Base-by-base conservation (phyloP, 64 coral and sea anemone genomes). In the Dendronephthya gigantea region DNA sequence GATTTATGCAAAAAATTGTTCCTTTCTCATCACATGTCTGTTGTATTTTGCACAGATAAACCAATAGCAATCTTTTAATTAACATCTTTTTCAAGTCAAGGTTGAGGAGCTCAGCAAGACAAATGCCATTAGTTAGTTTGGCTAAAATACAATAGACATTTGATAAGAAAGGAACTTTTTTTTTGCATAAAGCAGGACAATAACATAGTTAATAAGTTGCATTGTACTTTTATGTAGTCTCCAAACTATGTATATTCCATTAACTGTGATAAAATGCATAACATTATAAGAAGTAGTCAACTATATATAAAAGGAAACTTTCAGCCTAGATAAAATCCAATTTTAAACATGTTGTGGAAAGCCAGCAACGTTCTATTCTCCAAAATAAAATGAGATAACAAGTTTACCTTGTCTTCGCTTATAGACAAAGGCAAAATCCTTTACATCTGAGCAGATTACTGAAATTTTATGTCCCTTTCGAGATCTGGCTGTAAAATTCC, bases 351-450 rank as follows among this genome's bases (percentile, higher is more conserved):
- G 72, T 39, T 34, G 72, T 79, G 72, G 72, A 79, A 79, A 79
- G 32, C 72, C 72, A 79, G 0, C 22, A 36, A 17, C 72, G 36
- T 79, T 35, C 72, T 33, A 79, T 39, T 79, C 16, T 19, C 72
- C 72, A 79, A 79, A 79, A 39, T 79, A 33, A 79, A 35, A 79
- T 35, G 72, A 79, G 10, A 79, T 79, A 15, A 79, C 36, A 34
- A 79, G 72, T 79, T 79, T 79, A 1, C 72, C 72, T 79, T 1
- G 31, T 15, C 72, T 79, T 11, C 22, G 72, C 29, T 1, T 85
- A 17, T 85, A 85, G 49, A 85, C 36, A 85, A 85, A 85, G 49
- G 83, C 47, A 85, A 85, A 85, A 85, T 85, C 83, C n/a, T 85
- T 85, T 25, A 85, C 83, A 59, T 85, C 34, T 25, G 83, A 34